phyloP scores from a whole-genome alignment of 2,888 invertebrate genomes.

The Automeris io region DNA sequence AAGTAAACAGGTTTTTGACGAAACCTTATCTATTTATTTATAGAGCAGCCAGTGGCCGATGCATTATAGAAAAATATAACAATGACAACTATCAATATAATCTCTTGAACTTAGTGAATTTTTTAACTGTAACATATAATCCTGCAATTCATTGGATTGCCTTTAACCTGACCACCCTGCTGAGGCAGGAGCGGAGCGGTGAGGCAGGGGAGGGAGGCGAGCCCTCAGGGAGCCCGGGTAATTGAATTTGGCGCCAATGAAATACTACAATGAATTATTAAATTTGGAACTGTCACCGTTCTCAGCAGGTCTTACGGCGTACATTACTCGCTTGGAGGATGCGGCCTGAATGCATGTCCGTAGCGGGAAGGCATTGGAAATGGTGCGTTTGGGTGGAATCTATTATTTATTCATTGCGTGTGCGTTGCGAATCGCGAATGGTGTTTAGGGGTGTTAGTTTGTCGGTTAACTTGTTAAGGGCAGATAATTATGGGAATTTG shows the following conservation, averaged over 20 bases:
- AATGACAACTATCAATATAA: no score
- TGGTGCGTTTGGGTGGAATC: not conserved
- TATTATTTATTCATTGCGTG: not conserved
- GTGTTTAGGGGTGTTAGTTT: constrained; percentile 7
- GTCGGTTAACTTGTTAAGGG: constrained; percentile 4
- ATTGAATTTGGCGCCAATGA: constrained; percentile 73
- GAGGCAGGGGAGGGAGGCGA: constrained; percentile 16
- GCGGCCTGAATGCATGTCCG: not conserved
- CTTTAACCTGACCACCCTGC: no score
- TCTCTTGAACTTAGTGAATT: no score
- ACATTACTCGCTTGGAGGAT: not conserved
- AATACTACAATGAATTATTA: constrained; percentile 72
- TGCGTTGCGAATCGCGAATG: constrained; percentile 1
- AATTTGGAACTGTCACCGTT: constrained; percentile 41
- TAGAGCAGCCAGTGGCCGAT: no score
- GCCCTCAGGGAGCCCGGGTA: constrained; percentile 42
- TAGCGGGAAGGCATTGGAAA: not conserved
- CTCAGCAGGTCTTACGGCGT: not conserved
- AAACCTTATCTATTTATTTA: no score
- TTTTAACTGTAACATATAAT: no score
- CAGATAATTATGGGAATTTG: constrained; percentile 1
- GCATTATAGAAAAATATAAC: no score
- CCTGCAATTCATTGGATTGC: no score
- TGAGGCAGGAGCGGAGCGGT: constrained; percentile 9
- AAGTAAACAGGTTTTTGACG: no score